A percentile compares a stretch with the other conserved stretches of the same genome.
phyloP scores from a whole-genome alignment of 2,888 invertebrate species.

The Chloroclystis v-ata region DNA sequence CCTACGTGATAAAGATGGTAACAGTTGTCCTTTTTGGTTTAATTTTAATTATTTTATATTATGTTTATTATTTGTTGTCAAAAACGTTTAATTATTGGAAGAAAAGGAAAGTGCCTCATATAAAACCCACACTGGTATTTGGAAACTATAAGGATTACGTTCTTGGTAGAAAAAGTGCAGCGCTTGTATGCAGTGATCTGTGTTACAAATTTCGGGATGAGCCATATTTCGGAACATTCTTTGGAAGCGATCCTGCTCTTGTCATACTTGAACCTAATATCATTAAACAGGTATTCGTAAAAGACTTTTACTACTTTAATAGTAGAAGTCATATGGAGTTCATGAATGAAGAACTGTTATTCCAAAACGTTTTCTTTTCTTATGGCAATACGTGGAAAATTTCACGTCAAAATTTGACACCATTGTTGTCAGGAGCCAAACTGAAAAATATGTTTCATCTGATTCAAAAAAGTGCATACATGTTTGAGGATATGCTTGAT shows the following conservation, averaged over 20 bases:
- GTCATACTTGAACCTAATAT: conserved; percentile 34
- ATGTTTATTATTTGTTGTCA: too few relatives aligned
- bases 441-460: conserved; percentile 41
- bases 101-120: conserved; percentile 26
- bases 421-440: conserved; percentile 35
- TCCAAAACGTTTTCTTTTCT: conserved; percentile 35
- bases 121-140: conserved; percentile 30
- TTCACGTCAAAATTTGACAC: conserved; percentile 35
- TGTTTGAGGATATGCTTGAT: conserved; percentile 31
- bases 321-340: conserved; percentile 33
- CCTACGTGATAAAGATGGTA: too few relatives aligned
- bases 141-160: conserved; percentile 31
- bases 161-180: conserved; percentile 15
- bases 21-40: too few relatives aligned
- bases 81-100: conserved; percentile 20
- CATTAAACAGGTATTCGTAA: conserved; percentile 35
- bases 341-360: conserved; percentile 28
- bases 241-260: conserved; percentile 31
- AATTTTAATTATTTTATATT: too few relatives aligned
- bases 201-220: conserved; percentile 22
- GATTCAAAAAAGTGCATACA: conserved; percentile 31
- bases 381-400: conserved; percentile 37
- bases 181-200: conserved; percentile 16
- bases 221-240: conserved; percentile 29
- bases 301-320: conserved; percentile 38